Evolutionary conservation across 2,113 vertebrate genomes (phyloP).

Genomic region (Antigone vipio): DNA sequence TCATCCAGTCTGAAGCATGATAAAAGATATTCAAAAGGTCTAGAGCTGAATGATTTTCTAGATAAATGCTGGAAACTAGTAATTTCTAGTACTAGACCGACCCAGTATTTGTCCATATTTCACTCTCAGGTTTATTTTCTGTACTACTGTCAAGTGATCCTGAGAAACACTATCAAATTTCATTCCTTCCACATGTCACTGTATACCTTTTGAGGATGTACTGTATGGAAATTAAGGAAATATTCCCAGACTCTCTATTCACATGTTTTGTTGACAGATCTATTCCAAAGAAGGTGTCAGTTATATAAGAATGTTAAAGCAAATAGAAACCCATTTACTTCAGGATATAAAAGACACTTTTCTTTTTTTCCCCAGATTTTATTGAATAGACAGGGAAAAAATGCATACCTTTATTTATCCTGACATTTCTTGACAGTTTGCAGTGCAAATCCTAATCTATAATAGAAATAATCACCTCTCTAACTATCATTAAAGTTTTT

Average conservation of each 20-base stretch:
- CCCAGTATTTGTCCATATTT: not conserved
- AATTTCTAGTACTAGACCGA: not conserved
- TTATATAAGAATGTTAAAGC: not conserved
- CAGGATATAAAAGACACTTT: not conserved
- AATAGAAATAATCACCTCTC: constrained; percentile 36
- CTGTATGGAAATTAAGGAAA: not conserved
- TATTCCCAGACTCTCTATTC: not conserved
- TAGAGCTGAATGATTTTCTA: not conserved
- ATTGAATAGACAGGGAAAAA: not conserved
- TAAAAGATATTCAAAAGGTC: not conserved
- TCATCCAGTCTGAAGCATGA: not conserved
- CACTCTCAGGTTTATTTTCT: not conserved
- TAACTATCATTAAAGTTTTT: constrained; percentile 8
- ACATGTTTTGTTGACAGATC: not conserved
- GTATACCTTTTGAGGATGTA: not conserved
- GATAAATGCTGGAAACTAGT: not conserved
- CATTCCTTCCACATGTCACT: not conserved
- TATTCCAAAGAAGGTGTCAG: not conserved
- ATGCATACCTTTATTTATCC: constrained; percentile 26
- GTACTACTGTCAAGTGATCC: not conserved
- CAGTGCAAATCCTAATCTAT: constrained; percentile 21
- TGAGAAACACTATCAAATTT: not conserved
- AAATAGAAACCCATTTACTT: not conserved
- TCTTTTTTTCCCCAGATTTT: not conserved
- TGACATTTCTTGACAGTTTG: constrained; percentile 30